These are phyloP conservation scores for Bombus turneri DNA, from an alignment of 1,140 invertebrate species.

Conservation along the genomic window DNA sequence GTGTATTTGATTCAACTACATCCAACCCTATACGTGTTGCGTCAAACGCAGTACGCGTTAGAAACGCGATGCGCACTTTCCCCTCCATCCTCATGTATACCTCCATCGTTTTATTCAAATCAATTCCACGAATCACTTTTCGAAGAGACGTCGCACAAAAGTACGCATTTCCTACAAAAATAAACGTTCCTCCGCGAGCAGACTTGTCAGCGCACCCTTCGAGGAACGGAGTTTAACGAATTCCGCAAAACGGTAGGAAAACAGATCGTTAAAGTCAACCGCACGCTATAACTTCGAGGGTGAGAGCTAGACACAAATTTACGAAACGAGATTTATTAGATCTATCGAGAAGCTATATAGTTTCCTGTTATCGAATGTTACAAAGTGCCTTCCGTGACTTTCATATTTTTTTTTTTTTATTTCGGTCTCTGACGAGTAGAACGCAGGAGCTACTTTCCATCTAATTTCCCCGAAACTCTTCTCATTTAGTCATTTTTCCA, in stretches of 20 bases:
- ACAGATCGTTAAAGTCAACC: constrained; percentile 13
- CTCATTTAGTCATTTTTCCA: not conserved
- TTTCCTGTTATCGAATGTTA: not conserved
- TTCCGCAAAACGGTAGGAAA: not conserved
- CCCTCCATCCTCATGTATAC: not conserved
- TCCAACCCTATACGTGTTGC: not conserved
- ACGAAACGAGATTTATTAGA: not conserved
- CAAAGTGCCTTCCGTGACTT: constrained; percentile 8
- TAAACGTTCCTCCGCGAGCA: constrained; percentile 3
- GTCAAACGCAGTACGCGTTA: constrained; percentile 11
- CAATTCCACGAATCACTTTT: not conserved
- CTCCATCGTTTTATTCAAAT: not conserved
- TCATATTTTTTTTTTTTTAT: not conserved
- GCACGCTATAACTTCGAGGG: not conserved
- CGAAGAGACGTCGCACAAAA: not conserved
- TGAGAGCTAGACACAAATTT: not conserved
- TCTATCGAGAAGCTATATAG: not conserved
- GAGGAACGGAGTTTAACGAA: not conserved
- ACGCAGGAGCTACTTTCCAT: not conserved
- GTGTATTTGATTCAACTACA: too few relatives aligned
- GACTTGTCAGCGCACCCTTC: not conserved
- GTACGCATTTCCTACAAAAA: constrained; percentile 31
- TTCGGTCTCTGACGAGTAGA: not conserved
- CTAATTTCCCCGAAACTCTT: not conserved
- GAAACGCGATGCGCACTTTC: not conserved